Evolutionary conservation across 2,113 vertebrate species (phyloP).

Genomic region (Gadus macrocephalus): DNA sequence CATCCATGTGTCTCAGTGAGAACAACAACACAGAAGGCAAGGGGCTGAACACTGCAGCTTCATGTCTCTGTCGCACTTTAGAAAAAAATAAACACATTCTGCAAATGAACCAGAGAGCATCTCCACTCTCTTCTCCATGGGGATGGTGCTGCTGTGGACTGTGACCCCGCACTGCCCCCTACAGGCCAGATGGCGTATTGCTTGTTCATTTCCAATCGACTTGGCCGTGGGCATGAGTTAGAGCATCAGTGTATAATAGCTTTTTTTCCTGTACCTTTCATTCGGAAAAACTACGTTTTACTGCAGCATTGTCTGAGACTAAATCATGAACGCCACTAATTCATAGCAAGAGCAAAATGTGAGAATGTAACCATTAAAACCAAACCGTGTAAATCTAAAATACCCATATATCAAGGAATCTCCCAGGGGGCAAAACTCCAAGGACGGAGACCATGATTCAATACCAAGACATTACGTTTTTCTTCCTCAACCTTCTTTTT

Average conservation of each 20-base stretch:
- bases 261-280: no score
- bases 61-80: constrained; percentile 23
- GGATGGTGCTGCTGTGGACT: constrained; percentile 6
- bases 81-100: background rate
- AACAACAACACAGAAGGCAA: constrained; percentile 23
- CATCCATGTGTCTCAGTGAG: constrained; percentile 13
- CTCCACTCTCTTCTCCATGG: background rate
- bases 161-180: constrained; percentile 63
- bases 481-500: constrained; percentile 16
- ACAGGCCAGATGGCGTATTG: constrained; percentile 50
- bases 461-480: background rate
- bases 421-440: background rate
- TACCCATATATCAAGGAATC: background rate
- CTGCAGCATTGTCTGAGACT: no score
- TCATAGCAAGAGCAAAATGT: no score
- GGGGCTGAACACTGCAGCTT: constrained; percentile 58
- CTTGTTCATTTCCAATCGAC: background rate
- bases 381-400: background rate
- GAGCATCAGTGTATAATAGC: no score
- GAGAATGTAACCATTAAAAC: background rate
- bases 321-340: no score
- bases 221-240: constrained; percentile 3
- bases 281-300: no score
- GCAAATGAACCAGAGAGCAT: constrained; percentile 1
- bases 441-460: background rate